A percentile compares a stretch with the other conserved stretches of the same genome.
Evolutionary conservation across 2,797 vertebrate genomes (phyloP).

Genomic region (Allenopithecus nigroviridis): DNA sequence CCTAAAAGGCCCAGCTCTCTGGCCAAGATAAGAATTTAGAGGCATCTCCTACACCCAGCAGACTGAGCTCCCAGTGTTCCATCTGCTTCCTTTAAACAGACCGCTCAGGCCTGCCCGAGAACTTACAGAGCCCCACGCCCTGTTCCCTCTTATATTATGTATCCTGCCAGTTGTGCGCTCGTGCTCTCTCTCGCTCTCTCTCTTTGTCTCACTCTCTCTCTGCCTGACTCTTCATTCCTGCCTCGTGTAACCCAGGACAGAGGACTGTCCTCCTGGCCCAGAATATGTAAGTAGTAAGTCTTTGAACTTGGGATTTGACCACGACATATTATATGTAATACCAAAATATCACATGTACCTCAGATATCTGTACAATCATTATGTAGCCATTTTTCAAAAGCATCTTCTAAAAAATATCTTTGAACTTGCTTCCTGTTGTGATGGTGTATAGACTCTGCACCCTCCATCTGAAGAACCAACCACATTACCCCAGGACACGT

Average conservation of each 20-base stretch:
- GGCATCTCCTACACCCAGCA: neutral
- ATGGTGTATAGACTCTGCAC: neutral
- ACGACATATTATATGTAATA: neutral
- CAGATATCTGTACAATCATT: neutral
- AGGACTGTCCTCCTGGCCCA: neutral
- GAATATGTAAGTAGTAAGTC: neutral
- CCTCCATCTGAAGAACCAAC: neutral
- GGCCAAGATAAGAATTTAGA: neutral
- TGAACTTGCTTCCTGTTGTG: neutral
- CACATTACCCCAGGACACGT: neutral
- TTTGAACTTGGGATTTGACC: neutral
- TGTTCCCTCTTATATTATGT: neutral
- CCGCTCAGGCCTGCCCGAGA: neutral
- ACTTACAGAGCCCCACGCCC: neutral
- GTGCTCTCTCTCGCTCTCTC: neutral
- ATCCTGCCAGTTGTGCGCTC: neutral
- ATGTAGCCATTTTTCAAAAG: neutral
- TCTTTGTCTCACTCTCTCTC: neutral
- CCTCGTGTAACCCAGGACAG: neutral
- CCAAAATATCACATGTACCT: neutral
- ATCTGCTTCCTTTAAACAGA: neutral
- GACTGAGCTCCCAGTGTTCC: neutral
- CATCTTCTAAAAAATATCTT: neutral
- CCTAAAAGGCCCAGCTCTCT: neutral
- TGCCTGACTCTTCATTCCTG: neutral